Evolutionary conservation across 1,140 invertebrate genomes (phyloP), one percentile per base, ranked within the genome.

Genomic region (Neotoxoptera formosana): DNA sequence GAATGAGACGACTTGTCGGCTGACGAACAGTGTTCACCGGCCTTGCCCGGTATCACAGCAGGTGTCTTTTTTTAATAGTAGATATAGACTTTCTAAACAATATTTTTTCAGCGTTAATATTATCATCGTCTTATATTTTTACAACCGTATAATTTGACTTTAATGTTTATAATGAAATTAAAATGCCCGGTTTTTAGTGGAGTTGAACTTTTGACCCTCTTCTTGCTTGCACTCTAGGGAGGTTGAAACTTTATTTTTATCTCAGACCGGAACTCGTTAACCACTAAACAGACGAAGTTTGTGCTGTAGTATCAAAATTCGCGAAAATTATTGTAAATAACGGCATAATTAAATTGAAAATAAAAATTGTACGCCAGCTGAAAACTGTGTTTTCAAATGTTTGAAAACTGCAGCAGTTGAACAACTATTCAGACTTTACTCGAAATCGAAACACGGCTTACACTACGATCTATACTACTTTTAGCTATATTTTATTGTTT

Each of bases 201-300:
- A 89, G 88, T 89, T 89, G 88, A 89, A 89, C 88, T 89, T 89
- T 89, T 89, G 88, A 89, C 88, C 88, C 88, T 89, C 23, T 89
- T 51, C 11, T 53, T 14, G 21, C 34, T 89, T 41, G 36, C 88
- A 41, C 34, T 89, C 34, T 25, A 30, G 88, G 34, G n/a, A n/a
- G 51, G 88, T 8, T 56, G 34, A 89, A 89, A 89, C 48, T 89
- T 89, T 56, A 56, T 89, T 89, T 89, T 89, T 89, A 89, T 89
- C 88, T 89, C 25, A 89, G 23, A 89, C 48, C 88, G 51, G 88
- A 89, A 53, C 48, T 36, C 48, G 48, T 56, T 89, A 89, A 56
- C 87, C 87, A 36, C 48, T 53, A 53, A 87, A 89, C 51, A 89
- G 88, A 89, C 14, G 51, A 89, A 89, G 88, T 89, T 89, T 89